phyloP scores from a whole-genome alignment of 37 sponge, comb jelly and placozoan species.

The Hexactinellida sp. region DNA sequence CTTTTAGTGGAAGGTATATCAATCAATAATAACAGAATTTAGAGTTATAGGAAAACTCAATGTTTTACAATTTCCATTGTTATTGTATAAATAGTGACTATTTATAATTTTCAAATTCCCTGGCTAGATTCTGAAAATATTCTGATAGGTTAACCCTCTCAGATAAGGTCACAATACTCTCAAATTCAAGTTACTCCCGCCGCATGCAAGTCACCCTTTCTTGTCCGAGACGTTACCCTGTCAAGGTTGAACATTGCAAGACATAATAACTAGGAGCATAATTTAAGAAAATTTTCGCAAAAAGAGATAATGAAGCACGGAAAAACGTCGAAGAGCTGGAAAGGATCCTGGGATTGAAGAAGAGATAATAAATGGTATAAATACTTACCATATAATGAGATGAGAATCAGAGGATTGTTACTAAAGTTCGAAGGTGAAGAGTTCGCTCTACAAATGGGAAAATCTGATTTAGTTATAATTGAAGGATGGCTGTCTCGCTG shows the following conservation, averaged over 20 bases:
- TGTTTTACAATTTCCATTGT: background rate
- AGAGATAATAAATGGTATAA: conserved; percentile 1
- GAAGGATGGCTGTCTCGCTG: conserved; percentile 13
- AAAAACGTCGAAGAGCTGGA: background rate
- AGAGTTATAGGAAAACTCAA: background rate
- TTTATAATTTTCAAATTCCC: too few species aligned
- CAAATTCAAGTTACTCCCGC: background rate
- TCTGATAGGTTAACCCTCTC: background rate
- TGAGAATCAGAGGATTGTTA: conserved; percentile 11
- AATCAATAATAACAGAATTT: background rate
- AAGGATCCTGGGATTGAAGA: background rate
- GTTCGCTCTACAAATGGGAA: conserved; percentile 10
- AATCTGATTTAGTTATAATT: background rate
- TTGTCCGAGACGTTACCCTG: background rate
- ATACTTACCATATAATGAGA: background rate
- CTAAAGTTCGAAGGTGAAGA: conserved; percentile 13
- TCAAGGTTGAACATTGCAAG: background rate
- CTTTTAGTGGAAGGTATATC: background rate
- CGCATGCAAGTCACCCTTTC: background rate
- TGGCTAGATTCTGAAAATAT: background rate
- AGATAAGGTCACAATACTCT: background rate
- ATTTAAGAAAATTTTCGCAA: background rate
- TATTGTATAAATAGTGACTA: too few species aligned
- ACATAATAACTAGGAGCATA: background rate
- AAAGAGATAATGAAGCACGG: background rate